A percentile compares a stretch with the other conserved stretches of the same genome.
phyloP scores from a whole-genome alignment of 1,140 invertebrate genomes.

The Gryon sp. region DNA sequence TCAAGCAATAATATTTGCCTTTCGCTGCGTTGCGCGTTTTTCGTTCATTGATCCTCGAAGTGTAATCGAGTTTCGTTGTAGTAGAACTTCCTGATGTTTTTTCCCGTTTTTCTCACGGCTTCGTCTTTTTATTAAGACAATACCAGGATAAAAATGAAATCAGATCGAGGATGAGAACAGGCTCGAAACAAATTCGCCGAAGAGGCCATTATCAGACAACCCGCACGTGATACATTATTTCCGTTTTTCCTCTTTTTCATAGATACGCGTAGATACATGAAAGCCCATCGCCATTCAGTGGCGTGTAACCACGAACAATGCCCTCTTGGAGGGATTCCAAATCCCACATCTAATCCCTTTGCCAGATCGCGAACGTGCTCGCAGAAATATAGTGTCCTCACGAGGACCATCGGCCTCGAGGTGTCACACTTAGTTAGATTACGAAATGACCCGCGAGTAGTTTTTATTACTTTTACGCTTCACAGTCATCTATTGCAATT shows the following conservation, averaged over 20 bases:
- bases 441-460: constrained; percentile 35
- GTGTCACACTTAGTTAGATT: constrained; percentile 50
- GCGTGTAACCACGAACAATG: constrained; percentile 64
- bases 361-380: constrained; percentile 60
- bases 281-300: constrained; percentile 63
- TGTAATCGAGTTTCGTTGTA: constrained; percentile 34
- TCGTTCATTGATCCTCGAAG: constrained; percentile 20
- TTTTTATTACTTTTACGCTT: constrained; percentile 2
- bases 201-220: constrained; percentile 53
- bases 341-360: constrained; percentile 63
- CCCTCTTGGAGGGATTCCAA: constrained; percentile 65
- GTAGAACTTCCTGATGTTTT: not conserved
- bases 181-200: constrained; percentile 57
- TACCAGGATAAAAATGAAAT: constrained; percentile 53
- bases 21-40: constrained; percentile 12
- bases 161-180: constrained; percentile 55
- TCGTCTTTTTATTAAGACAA: constrained; percentile 38
- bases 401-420: constrained; percentile 57
- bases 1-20: constrained; percentile 42
- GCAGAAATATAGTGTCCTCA: constrained; percentile 57
- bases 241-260: constrained; percentile 37
- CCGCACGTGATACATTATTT: constrained; percentile 43
- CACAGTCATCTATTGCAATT: no score
- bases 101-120: not conserved
- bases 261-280: constrained; percentile 51